phyloP scores from a whole-genome alignment of 2,113 vertebrate species.

The Heteronetta atricapilla region DNA sequence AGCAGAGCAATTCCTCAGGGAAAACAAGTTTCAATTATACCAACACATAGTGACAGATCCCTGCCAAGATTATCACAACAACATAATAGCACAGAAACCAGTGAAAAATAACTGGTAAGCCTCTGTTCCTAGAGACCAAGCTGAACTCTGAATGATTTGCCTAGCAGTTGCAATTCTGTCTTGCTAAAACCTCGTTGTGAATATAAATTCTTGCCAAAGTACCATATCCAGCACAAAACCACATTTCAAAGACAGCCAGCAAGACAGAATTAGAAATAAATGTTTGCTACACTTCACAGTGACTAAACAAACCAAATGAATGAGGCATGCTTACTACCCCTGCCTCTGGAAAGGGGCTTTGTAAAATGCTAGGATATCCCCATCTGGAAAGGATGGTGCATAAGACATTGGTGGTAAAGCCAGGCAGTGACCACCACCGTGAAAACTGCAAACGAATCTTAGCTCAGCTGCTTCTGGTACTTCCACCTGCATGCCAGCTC shows the following conservation, averaged over 20 bases:
- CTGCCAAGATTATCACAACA: conserved; percentile 72
- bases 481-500: not conserved
- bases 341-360: not conserved
- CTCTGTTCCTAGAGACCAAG: conserved; percentile 31
- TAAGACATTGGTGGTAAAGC: not conserved
- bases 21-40: conserved; percentile 74
- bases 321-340: not conserved
- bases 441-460: not conserved
- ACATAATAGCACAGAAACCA: conserved; percentile 60
- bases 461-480: not conserved
- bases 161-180: not conserved
- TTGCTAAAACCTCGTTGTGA: not conserved
- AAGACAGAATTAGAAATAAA: not conserved
- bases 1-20: conserved; percentile 67
- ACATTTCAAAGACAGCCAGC: not conserved
- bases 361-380: not conserved
- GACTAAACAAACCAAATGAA: not conserved
- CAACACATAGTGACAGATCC: conserved; percentile 65
- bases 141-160: conserved; percentile 6
- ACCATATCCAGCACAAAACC: not conserved
- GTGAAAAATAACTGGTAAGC: conserved; percentile 59
- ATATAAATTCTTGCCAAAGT: not conserved
- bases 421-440: not conserved
- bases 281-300: not conserved
- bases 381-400: not conserved